Evolutionary conservation across 1,140 invertebrate species (phyloP), one percentile per base, ranked within the genome.

Genomic region (Ostrea edulis): DNA sequence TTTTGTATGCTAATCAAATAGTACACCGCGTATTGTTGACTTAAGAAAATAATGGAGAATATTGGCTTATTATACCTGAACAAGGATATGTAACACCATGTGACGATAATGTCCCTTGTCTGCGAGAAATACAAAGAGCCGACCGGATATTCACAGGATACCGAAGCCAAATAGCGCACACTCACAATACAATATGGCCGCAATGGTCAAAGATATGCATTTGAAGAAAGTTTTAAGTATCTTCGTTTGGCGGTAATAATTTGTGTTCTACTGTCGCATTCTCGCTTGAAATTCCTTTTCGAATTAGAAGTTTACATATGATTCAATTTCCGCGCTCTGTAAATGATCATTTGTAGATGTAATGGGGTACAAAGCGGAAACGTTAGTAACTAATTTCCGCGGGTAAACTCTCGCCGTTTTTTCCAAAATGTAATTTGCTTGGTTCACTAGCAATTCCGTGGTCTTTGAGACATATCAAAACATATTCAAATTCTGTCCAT

Each of bases 1-100:
- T 71, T 71, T 71, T 71, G 68, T 71, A 25, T 71, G 68, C 22
- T 71, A 71, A 71, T 71, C 68, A 71, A 71, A 71, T 71, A 71
- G 9, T 71, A 29, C 68, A 14, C 22, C 68, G 29, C 68, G 29
- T 71, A 71, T 8, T 71, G 22, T 71, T 71, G 68, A 71, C 68
- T 25, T 35, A 71, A 35, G 68, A 71, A 71, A 71, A 71, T 25
- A 71, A 71, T 71, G 68, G 22, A 2, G 8, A 71, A 71, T n/a
- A 12, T 71, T 71, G 22, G 68, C 29, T 71, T 71, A 71, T 71
- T 71, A 71, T 71, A 25, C 1, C 12, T n/a, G 29, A 12, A 29
- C 68, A 35, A 35, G 22, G 22, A 71, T 71, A 12, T 35, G 22
- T 35, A 71, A 35, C 68, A 71, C 25, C 68, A 25, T 71, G 22